Conservation (phyloP, 1,140 invertebrate species). For the Tribolium castaneum region DNA sequence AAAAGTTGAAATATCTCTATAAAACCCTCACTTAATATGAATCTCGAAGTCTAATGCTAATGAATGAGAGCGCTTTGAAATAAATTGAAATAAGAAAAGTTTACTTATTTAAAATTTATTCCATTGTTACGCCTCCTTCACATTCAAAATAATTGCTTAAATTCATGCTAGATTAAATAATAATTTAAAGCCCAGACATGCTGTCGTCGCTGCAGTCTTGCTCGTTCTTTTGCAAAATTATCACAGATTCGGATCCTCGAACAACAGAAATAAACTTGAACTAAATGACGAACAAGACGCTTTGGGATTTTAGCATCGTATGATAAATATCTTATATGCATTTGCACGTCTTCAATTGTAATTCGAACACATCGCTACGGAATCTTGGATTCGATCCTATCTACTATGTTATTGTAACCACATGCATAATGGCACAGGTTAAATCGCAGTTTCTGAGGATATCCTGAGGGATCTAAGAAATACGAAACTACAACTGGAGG, state of each 20-base stretch:
- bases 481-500: constrained; percentile 9
- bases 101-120: constrained; percentile 36
- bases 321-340: constrained; percentile 14
- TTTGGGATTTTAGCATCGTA: background rate
- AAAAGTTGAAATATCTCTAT: constrained; percentile 44
- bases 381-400: constrained; percentile 16
- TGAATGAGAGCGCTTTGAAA: constrained; percentile 29
- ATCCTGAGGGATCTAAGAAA: constrained; percentile 38
- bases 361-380: background rate
- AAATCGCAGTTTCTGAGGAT: constrained; percentile 35
- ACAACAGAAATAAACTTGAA: background rate
- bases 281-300: constrained; percentile 2
- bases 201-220: background rate
- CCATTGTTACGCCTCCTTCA: constrained; percentile 24
- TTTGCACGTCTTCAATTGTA: background rate
- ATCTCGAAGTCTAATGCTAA: constrained; percentile 32
- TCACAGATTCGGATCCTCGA: background rate
- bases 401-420: constrained; percentile 36
- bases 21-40: constrained; percentile 26
- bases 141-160: constrained; percentile 32
- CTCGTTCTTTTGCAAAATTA: background rate
- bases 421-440: constrained; percentile 41
- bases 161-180: constrained; percentile 36
- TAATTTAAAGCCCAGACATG: constrained; percentile 19
- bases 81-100: constrained; percentile 36